Conservation (phyloP, 2,888 invertebrate species). For the Sphinx pinastri region DNA sequence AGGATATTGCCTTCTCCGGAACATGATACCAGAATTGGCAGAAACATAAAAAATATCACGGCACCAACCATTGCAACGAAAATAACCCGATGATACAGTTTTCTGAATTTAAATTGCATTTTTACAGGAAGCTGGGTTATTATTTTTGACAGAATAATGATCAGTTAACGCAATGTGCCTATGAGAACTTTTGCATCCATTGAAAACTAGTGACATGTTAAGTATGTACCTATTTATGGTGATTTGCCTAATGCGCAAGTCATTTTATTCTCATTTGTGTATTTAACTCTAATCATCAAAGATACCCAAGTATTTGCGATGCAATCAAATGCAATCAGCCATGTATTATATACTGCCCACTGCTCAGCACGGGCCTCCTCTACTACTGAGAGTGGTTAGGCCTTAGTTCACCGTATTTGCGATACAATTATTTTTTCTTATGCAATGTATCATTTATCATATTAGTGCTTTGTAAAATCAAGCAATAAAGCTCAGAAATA, state of each 20-base stretch:
- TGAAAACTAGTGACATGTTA: neutral
- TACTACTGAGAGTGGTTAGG: too few relatives aligned
- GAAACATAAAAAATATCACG: conserved; percentile 47
- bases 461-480: too few relatives aligned
- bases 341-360: too few relatives aligned
- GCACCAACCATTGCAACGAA: conserved; percentile 51
- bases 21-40: conserved; percentile 55
- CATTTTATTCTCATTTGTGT: too few relatives aligned
- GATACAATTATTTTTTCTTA: too few relatives aligned
- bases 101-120: conserved; percentile 50
- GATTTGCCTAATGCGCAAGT: neutral
- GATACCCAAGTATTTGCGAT: too few relatives aligned
- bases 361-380: too few relatives aligned
- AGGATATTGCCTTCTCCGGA: conserved; percentile 72
- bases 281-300: too few relatives aligned
- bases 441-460: too few relatives aligned
- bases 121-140: conserved; percentile 59
- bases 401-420: too few relatives aligned
- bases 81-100: conserved; percentile 33
- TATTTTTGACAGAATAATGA: conserved; percentile 50
- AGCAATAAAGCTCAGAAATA: too few relatives aligned
- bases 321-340: too few relatives aligned
- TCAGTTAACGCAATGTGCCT: neutral
- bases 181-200: conserved; percentile 2
- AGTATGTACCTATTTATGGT: neutral